Base-by-base conservation (phyloP, 2,797 vertebrate genomes). In the Brotogeris chrysoptera region DNA sequence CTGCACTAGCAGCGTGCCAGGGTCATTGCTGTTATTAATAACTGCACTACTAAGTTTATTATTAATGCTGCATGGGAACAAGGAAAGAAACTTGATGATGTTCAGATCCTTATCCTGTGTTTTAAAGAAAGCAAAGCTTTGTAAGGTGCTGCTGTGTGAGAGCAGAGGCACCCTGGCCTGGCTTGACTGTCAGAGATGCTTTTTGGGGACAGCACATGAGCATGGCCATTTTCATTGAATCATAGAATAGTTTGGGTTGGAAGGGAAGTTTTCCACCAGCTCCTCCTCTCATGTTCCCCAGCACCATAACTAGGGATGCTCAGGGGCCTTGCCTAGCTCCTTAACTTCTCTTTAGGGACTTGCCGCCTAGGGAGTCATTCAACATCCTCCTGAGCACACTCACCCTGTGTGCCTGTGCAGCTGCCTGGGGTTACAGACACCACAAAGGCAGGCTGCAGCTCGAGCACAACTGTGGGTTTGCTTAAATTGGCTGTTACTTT, bases 271-370 rank as follows among this genome's bases (percentile, higher is more conserved):
- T 38, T 27, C 34, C 30, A 44, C 24, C 20, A 3, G 4, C 36
- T 23, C n/a, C 9, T 44, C 43, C n/a, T 14, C 30, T 46, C 9
- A 0, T 11, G 23, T 4, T 44, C 30, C 28, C 32, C 66, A 11
- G 55, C 46, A 34, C 38, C 6, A 1, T 3, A 13, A 2, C 15
- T 0, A 1, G 47, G 25, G 36, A 1, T 5, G 38, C 15, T 14
- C 0, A 2, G 1, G 24, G 36, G 39, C 21, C 34, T 49, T 19
- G 53, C 24, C 3, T 4, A 0, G 3, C 0, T 10, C 23, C 60
- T 27, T 17, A 0, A 2, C 24, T 11, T 39, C 30, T 57, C 68
- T 27, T 41, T 1, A 4, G 1, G 52, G 65, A 13, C 36, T 20
- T 13, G 32, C 28, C 85, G 78, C 52, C 59, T 4, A 1, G 61